phyloP scores from a whole-genome alignment of 2,888 invertebrate genomes.

The Platycnemis pennipes region DNA sequence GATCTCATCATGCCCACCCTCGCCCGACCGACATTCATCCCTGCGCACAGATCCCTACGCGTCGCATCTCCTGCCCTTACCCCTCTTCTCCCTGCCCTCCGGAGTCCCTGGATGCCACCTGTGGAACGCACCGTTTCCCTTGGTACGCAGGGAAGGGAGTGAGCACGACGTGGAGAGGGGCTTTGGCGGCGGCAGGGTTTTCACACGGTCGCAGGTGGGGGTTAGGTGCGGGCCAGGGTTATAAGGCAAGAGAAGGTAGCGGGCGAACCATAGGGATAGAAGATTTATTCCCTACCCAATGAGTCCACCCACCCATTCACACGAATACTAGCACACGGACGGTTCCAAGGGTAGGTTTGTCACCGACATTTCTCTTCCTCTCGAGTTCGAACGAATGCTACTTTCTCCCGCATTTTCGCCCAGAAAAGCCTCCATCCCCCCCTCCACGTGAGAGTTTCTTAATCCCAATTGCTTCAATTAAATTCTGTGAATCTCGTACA shows the following conservation, averaged over 20 bases:
- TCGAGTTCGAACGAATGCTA: not conserved
- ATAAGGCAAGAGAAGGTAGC: conserved; percentile 4
- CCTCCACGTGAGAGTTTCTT: not conserved
- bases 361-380: not conserved
- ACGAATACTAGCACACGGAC: not conserved
- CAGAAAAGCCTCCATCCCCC: not conserved
- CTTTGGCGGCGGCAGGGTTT: not conserved
- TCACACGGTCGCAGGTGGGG: conserved; percentile 42
- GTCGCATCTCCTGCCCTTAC: not conserved
- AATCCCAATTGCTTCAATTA: not conserved
- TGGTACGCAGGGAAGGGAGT: not conserved
- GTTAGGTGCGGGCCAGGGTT: not conserved
- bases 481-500: not conserved
- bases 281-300: conserved; percentile 49
- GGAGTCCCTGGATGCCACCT: conserved; percentile 46
- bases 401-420: not conserved
- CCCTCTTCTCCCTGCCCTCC: not conserved
- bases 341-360: not conserved
- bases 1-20: not conserved
- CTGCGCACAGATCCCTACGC: not conserved
- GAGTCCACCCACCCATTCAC: conserved; percentile 36
- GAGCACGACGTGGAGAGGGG: not conserved
- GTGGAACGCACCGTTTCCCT: conserved; percentile 55
- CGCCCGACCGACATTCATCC: not conserved
- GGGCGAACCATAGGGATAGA: conserved; percentile 1